Percentiles rank a stretch among this genome's conserved stretches.
phyloP scores from a whole-genome alignment of 2,797 vertebrate species.

The Linurgus olivaceus region DNA sequence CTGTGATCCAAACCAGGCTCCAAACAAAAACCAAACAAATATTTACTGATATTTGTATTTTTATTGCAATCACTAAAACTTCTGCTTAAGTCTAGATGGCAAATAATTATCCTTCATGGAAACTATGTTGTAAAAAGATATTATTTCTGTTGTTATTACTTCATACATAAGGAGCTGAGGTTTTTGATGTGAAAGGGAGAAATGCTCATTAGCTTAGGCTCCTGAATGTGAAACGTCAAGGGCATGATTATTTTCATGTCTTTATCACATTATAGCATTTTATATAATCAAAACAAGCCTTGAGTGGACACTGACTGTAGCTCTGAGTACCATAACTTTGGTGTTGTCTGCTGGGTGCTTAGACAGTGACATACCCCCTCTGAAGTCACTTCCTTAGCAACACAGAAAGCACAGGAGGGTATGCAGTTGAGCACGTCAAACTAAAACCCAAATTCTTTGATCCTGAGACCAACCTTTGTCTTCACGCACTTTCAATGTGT shows the following conservation, averaged over 20 bases:
- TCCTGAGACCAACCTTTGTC: not conserved
- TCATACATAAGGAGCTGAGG: not conserved
- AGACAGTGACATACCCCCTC: accelerated
- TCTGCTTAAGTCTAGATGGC: not conserved
- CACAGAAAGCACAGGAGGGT: not conserved
- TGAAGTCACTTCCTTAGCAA: not conserved
- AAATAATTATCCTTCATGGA: not conserved
- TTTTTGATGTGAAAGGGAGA: not conserved
- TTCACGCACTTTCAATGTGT: not conserved
- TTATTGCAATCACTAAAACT: not conserved
- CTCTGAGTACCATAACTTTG: not conserved
- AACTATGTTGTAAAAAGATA: not conserved
- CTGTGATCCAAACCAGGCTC: not conserved
- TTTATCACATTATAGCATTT: not conserved
- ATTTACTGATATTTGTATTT: not conserved
- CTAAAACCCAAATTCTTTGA: not conserved
- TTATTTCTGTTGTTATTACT: not conserved
- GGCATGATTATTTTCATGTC: not conserved
- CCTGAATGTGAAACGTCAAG: not conserved
- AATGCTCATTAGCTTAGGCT: not conserved
- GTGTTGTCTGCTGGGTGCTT: not conserved
- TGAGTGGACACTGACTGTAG: not conserved
- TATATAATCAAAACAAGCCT: not conserved
- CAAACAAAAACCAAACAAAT: not conserved
- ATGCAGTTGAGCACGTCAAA: not conserved